Base-by-base conservation (phyloP, 1,140 invertebrate genomes). In the Chironomus tepperi region DNA sequence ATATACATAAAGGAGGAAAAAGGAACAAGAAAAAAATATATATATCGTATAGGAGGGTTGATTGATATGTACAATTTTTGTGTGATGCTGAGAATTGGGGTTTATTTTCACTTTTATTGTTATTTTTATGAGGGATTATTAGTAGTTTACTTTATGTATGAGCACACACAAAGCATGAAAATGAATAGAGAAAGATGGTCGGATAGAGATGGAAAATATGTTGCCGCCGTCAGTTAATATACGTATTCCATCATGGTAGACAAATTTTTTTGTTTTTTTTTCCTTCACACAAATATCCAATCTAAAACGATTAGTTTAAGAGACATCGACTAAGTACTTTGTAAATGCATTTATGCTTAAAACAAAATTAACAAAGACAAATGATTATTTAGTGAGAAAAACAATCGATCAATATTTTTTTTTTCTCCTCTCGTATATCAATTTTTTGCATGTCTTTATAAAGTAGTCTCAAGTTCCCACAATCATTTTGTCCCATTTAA, bases 71-170 rank as follows among this genome's bases (percentile, higher is more conserved):
- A 57, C 47, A 57, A 57, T 57, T 57, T 57, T n/a, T 57, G 47
- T 57, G 47, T 57, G 47, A 57, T 57, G 47, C 47, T 57, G 47
- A 57, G 47, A 57, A 57, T 57, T 57, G 47, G 47, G 47, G 47
- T 57, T 57, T 57, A 57, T 57, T 57, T 57, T 57, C 47, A 57
- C 47, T 70, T 70, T 70, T 70, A 70, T 70, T 70, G 65, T 70
- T 70, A 70, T 70, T 70, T 70, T 70, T 70, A 70, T 21, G 65
- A 70, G 65, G 65, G 65, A 70, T 70, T 70, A 70, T 70, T 70
- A 70, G 65, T 70, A 70, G 65, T 70, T 70, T 70, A 19, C 16
- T 18, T 70, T 70, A 19, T 19, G 16, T 70, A 18, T 18, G 7
- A 21, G 65, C 19, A 19, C 10, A 70, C 65, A 21, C 16, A 21